These are phyloP conservation scores for Embidobia sp. DNA, from an alignment of 2,888 invertebrate species.

Conservation along the genomic window DNA sequence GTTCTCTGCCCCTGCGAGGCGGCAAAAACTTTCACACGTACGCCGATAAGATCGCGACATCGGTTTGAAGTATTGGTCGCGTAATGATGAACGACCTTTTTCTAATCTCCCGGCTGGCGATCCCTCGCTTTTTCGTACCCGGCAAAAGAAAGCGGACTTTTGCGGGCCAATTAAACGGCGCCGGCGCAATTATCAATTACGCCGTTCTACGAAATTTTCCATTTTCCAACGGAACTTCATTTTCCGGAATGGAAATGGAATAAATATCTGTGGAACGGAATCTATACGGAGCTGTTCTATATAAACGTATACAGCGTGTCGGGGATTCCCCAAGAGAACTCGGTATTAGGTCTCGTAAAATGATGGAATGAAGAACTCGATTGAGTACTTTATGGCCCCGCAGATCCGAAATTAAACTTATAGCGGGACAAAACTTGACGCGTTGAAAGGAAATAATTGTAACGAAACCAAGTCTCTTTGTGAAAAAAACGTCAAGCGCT, in stretches of 20 bases:
- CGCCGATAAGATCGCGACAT: conserved; percentile 30
- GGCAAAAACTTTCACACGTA: conserved; percentile 33
- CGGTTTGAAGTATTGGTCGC: conserved; percentile 13
- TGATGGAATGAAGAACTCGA: conserved; percentile 38
- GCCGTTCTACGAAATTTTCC: no score
- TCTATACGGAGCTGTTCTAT: conserved; percentile 13
- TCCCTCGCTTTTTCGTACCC: not conserved
- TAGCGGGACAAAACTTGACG: no score
- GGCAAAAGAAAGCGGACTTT: no score
- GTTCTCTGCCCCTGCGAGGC: conserved; percentile 14
- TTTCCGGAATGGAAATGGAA: not conserved
- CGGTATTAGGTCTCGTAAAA: conserved; percentile 39
- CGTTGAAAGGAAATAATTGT: conserved; percentile 24
- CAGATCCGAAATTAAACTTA: conserved; percentile 33
- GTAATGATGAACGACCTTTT: conserved; percentile 22
- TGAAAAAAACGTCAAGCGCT: no score
- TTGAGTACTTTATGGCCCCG: conserved; percentile 33
- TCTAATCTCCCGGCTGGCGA: no score
- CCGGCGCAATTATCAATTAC: no score
- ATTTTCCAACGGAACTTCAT: not conserved
- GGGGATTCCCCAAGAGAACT: conserved; percentile 26
- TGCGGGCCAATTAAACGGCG: no score
- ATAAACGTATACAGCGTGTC: conserved; percentile 22
- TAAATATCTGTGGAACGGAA: conserved; percentile 7
- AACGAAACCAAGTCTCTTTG: conserved; percentile 1